Evolutionary conservation across 2,888 invertebrate species (phyloP).

Genomic region (Chalcosyrphus nemorum): DNA sequence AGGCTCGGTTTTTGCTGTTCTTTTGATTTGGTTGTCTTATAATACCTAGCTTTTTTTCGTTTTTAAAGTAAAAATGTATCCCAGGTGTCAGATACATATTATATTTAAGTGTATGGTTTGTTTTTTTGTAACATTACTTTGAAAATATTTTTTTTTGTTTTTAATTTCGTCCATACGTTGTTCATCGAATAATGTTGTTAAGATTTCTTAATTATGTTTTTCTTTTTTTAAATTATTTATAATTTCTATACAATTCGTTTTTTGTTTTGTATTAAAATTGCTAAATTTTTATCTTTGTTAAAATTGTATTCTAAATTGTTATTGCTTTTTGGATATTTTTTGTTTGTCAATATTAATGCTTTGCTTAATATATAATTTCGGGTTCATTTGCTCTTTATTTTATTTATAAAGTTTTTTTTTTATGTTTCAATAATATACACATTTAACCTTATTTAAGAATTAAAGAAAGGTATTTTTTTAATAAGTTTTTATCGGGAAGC

Average conservation of each 20-base stretch:
- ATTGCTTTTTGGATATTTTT: conserved; percentile 70
- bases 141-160: conserved; percentile 7
- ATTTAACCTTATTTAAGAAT: conserved; percentile 43
- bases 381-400: conserved; percentile 12
- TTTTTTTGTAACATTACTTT: conserved; percentile 8
- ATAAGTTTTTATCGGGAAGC: not conserved
- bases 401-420: too few species aligned
- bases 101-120: conserved; percentile 16
- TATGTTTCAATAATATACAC: conserved; percentile 41
- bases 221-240: conserved; percentile 65
- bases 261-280: conserved; percentile 19
- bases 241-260: conserved; percentile 47
- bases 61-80: conserved; percentile 33
- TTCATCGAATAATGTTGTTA: conserved; percentile 35
- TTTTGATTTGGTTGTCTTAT: not conserved
- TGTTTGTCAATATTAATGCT: conserved; percentile 53
- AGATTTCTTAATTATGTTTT: conserved; percentile 46
- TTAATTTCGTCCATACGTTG: conserved; percentile 38
- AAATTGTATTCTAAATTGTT: conserved; percentile 61
- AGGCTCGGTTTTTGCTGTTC: not conserved
- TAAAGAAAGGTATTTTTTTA: conserved; percentile 18
- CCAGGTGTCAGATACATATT: too few species aligned
- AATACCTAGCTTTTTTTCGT: conserved; percentile 13
- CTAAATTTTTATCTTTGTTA: conserved; percentile 46
- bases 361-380: conserved; percentile 32